Conservation (phyloP, 2,797 vertebrate genomes). For the Saxicola maurus region DNA sequence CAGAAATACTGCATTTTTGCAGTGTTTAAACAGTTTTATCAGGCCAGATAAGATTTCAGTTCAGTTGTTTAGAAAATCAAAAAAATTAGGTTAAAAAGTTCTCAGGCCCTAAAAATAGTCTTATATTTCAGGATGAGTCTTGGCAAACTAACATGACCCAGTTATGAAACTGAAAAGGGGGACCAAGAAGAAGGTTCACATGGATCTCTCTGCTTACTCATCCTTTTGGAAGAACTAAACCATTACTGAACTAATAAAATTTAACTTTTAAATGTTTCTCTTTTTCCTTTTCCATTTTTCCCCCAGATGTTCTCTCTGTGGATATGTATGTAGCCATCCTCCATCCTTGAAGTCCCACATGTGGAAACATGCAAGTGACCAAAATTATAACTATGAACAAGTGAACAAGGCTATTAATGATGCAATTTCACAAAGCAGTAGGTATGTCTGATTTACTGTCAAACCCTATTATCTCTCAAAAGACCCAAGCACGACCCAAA, state of each 20-base stretch:
- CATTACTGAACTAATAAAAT: neutral
- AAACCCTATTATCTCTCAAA: neutral
- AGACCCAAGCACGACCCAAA: neutral
- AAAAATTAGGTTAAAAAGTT: neutral
- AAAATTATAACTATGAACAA: slow-evolving; percentile 98
- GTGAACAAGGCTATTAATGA: slow-evolving; percentile 97
- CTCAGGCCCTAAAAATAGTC: neutral
- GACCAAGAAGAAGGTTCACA: neutral
- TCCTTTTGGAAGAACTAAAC: neutral
- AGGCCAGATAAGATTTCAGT: neutral
- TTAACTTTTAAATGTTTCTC: neutral
- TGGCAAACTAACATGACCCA: neutral
- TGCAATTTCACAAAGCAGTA: slow-evolving; percentile 92
- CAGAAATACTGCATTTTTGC: neutral
- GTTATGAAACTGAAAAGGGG: neutral
- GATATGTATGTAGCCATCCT: slow-evolving; percentile 96
- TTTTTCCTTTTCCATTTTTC: neutral
- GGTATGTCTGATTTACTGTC: slow-evolving; percentile 70
- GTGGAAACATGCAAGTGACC: slow-evolving; percentile 98
- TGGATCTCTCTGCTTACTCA: neutral
- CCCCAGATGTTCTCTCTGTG: slow-evolving; percentile 93
- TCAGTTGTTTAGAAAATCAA: neutral
- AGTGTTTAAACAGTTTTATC: neutral
- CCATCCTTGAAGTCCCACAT: slow-evolving; percentile 97
- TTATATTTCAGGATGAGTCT: neutral